Evolutionary conservation across 1,140 invertebrate genomes (phyloP).

Genomic region (Aphelenchoides besseyi): DNA sequence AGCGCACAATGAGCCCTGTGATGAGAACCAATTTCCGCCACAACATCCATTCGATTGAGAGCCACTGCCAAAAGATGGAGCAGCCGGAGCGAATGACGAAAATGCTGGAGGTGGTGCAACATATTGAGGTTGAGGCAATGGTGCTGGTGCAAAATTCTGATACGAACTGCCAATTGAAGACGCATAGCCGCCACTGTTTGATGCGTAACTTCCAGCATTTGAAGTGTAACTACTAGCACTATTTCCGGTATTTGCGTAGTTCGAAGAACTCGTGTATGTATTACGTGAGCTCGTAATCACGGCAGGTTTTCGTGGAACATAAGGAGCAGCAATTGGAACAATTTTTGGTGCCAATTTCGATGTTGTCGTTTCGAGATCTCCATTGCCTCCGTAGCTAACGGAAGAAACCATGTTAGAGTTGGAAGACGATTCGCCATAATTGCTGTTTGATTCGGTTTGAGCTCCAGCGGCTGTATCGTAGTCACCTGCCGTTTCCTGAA

Average conservation of each 20-base stretch:
- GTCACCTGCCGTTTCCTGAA: slow-evolving; percentile 5
- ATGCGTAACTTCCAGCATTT: too few species aligned
- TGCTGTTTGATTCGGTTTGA: background rate
- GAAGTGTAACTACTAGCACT: background rate
- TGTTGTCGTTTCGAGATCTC: background rate
- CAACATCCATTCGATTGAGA: slow-evolving; percentile 7
- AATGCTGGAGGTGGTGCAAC: slow-evolving; percentile 1
- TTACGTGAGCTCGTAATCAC: background rate
- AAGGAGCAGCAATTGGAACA: background rate
- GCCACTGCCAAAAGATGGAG: background rate
- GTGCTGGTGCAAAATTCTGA: background rate
- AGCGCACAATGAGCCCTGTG: slow-evolving; percentile 13
- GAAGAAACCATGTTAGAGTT: background rate
- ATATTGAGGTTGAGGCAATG: background rate
- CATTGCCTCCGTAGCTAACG: background rate
- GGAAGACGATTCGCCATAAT: background rate
- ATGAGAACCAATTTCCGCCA: slow-evolving; percentile 9
- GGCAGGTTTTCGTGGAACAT: background rate
- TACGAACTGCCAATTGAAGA: background rate
- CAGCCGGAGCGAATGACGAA: background rate
- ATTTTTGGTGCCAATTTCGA: background rate
- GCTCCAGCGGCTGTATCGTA: background rate
- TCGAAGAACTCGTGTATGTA: background rate
- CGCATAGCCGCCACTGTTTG: too few species aligned
- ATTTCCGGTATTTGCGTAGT: background rate